Evolutionary conservation across 2,113 vertebrate species (phyloP), one percentile per base, ranked within the genome.

Genomic region (Sander lucioperca): DNA sequence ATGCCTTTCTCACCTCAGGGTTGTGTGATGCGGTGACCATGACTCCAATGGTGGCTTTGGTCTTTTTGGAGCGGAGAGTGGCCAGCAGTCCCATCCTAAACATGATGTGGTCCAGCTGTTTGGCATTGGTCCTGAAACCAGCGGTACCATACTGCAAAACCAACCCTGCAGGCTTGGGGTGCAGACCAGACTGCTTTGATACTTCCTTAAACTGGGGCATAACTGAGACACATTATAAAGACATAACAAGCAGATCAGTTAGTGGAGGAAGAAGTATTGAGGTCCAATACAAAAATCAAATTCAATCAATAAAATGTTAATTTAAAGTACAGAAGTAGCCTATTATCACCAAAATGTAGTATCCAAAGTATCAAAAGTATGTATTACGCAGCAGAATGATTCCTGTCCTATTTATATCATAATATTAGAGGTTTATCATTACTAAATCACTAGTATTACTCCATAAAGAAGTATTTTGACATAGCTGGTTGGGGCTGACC

Each of bases 1-100:
- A 15, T 23, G 39, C 8, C 3, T 14, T 53, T 11, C 62, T 77
- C 39, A 99, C 98, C 93, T 99, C 98, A 3, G 98, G 97, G 89
- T 99, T 99, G 88, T 99, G 98, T 0, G 98, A 99, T 0, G 98
- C 98, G 0, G 98, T 99, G 13, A 99, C 97, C 97, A 99, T 97
- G 74, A 99, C 85, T 9, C 97, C 98, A 5, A 99, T 96, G 11
- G 96, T 96, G 6, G 96, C 93, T 47, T 90, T 85, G 1, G 96
- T 94, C 5, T 96, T 96, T 79, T 92, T 97, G 82, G 98, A 97
- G 68, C 98, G 91, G 51, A 99, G 92, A 0, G 91, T 86, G 0
- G 98, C 97, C 89, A 99, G 91, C n/a, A 99, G 79, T 13, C 98
- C 98, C 97, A 99, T 98, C 73, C 98, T 96, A 90, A 97, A 99